Conservation (phyloP, 2,888 invertebrate genomes). For the Tricholauxania praeusta region DNA sequence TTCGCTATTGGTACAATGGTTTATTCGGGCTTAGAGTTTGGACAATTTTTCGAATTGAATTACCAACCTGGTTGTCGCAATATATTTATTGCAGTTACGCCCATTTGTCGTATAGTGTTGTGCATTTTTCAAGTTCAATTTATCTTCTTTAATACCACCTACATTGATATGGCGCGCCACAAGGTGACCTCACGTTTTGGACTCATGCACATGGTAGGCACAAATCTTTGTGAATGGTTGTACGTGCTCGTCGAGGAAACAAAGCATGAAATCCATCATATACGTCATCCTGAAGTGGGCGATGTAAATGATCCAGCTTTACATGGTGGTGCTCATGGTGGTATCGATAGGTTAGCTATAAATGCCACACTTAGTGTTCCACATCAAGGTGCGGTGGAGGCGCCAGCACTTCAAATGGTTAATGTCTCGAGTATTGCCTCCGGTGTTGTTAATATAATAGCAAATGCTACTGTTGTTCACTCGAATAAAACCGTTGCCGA, state of each 20-base stretch:
- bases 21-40: slow-evolving; percentile 78
- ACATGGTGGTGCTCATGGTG: slow-evolving; percentile 42
- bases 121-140: slow-evolving; percentile 94
- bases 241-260: slow-evolving; percentile 90
- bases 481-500: slow-evolving; percentile 38
- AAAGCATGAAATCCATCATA: slow-evolving; percentile 85
- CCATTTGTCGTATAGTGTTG: slow-evolving; percentile 83
- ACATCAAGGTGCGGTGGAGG: slow-evolving; percentile 21
- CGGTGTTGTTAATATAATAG: not conserved
- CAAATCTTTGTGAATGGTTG: slow-evolving; percentile 93
- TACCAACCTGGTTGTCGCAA: slow-evolving; percentile 73
- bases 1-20: slow-evolving; percentile 77
- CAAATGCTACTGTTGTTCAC: slow-evolving; percentile 16
- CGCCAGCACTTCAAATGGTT: not conserved
- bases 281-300: slow-evolving; percentile 69
- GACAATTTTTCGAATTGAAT: slow-evolving; percentile 81
- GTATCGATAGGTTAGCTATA: slow-evolving; percentile 55
- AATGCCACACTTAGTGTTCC: slow-evolving; percentile 52
- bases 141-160: slow-evolving; percentile 90
- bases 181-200: slow-evolving; percentile 86
- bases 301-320: slow-evolving; percentile 45
- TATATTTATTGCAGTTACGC: slow-evolving; percentile 80
- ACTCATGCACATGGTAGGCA: slow-evolving; percentile 91
- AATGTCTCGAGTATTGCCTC: not conserved
- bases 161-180: slow-evolving; percentile 75